Conservation (phyloP, 1,140 invertebrate genomes). For the Leptestheria dahalacensis region DNA sequence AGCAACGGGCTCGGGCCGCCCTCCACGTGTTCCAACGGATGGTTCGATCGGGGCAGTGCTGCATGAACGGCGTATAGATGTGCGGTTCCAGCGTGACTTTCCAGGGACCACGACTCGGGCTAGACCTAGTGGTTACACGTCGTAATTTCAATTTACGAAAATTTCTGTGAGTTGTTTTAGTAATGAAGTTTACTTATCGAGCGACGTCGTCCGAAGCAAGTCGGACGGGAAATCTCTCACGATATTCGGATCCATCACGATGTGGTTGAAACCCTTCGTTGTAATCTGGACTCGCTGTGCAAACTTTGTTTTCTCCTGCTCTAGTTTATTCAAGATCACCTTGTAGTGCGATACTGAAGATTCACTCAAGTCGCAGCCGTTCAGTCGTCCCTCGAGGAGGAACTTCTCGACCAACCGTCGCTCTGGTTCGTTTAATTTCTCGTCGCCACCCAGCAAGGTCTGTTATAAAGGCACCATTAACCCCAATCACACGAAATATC, state of each 20-base stretch:
- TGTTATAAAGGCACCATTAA: constrained; percentile 17
- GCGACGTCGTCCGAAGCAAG: constrained; percentile 47
- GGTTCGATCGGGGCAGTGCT: constrained; percentile 61
- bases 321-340: constrained; percentile 19
- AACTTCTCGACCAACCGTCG: constrained; percentile 57
- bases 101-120: constrained; percentile 58
- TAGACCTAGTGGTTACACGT: too few species aligned
- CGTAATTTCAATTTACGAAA: neutral
- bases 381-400: constrained; percentile 59
- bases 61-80: constrained; percentile 51
- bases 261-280: constrained; percentile 45
- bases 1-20: constrained; percentile 51
- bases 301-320: constrained; percentile 18
- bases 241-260: constrained; percentile 43
- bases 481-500: constrained; percentile 1
- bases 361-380: constrained; percentile 46
- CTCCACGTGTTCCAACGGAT: constrained; percentile 70
- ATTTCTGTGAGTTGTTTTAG: neutral
- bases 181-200: constrained; percentile 32
- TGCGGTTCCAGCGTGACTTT: constrained; percentile 52
- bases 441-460: constrained; percentile 35
- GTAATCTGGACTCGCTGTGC: constrained; percentile 39
- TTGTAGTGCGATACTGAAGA: constrained; percentile 26
- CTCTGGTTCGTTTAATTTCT: constrained; percentile 44
- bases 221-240: constrained; percentile 57